Percentiles rank a stretch among this genome's conserved stretches.
phyloP scores from a whole-genome alignment of 1,140 invertebrate species.

The Heliothis virescens region DNA sequence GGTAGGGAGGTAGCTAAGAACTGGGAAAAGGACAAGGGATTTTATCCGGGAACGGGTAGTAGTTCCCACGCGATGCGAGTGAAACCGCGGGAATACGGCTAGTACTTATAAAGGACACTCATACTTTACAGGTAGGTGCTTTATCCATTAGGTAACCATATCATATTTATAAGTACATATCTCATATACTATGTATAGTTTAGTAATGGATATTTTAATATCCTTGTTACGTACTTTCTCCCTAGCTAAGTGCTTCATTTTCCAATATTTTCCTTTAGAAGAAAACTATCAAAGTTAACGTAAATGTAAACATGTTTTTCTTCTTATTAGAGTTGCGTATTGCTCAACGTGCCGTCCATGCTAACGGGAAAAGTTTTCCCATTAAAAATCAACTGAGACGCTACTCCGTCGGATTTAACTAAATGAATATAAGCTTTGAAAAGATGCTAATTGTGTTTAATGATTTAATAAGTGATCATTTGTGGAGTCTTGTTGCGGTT shows the following conservation, averaged over 20 bases:
- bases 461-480: constrained; percentile 2
- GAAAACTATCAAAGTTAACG: constrained; percentile 14
- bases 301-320: constrained; percentile 31
- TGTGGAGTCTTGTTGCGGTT: not conserved
- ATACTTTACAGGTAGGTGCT: no score
- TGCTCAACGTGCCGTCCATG: constrained; percentile 10
- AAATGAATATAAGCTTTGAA: constrained; percentile 29
- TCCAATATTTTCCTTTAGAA: not conserved
- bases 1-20: no score
- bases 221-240: no score
- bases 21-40: no score
- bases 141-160: no score
- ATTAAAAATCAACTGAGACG: constrained; percentile 37
- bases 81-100: no score
- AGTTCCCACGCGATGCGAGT: no score
- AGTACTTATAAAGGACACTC: no score
- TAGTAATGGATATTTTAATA: no score
- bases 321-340: constrained; percentile 25
- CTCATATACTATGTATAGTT: no score
- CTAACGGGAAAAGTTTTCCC: constrained; percentile 37
- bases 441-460: not conserved
- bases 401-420: constrained; percentile 31
- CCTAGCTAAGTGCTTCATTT: not conserved
- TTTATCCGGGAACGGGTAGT: no score
- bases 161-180: no score